These are phyloP conservation scores for Acanthosepion pharaonis DNA, from an alignment of 2,888 invertebrate species.

Conservation along the genomic window DNA sequence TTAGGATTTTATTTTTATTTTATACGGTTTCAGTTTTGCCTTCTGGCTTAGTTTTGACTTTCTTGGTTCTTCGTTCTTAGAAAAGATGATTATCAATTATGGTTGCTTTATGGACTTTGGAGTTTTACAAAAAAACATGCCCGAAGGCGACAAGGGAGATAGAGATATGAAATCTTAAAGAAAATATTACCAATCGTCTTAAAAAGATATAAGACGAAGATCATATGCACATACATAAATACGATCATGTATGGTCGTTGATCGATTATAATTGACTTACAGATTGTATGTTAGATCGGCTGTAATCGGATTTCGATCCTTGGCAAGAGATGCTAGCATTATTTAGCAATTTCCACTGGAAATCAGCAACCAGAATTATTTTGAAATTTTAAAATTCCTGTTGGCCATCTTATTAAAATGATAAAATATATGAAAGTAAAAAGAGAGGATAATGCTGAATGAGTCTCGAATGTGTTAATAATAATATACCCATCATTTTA, in stretches of 20 bases:
- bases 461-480: too few relatives aligned
- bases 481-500: too few relatives aligned
- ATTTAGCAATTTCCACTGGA: background rate
- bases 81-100: constrained; percentile 6
- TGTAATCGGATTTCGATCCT: background rate
- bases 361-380: background rate
- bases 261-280: background rate
- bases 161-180: background rate
- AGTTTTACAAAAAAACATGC: background rate
- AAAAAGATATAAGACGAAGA: background rate
- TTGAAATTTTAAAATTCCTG: background rate
- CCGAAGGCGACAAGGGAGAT: background rate
- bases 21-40: constrained; percentile 5
- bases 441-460: too few relatives aligned
- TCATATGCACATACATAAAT: background rate
- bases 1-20: background rate
- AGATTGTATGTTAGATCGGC: background rate
- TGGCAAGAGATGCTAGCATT: background rate
- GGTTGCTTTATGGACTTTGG: background rate
- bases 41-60: background rate
- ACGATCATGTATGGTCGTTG: background rate
- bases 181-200: background rate
- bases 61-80: background rate
- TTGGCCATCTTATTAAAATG: background rate
- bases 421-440: too few relatives aligned